Evolutionary conservation across 2,797 vertebrate genomes (phyloP).

Genomic region (Lacerta viridis): DNA sequence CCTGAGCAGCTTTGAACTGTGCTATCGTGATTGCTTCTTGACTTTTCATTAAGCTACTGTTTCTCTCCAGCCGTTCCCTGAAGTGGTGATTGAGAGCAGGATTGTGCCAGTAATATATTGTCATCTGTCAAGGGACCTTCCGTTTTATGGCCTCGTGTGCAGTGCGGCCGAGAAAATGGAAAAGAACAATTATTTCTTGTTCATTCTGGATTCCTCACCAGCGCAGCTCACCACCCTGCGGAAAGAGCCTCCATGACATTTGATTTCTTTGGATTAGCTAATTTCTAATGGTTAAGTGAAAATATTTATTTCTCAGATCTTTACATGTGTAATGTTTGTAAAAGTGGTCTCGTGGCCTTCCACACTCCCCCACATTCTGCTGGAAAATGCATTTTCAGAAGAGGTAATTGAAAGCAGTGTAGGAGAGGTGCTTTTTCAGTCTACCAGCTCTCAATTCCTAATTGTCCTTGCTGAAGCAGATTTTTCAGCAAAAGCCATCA

Average conservation of each 20-base stretch:
- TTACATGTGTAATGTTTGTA: background rate
- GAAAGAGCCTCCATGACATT: constrained; percentile 19
- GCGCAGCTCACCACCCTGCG: background rate
- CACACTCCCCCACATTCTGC: background rate
- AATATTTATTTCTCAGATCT: constrained; percentile 31
- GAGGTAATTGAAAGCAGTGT: background rate
- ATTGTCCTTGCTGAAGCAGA: background rate
- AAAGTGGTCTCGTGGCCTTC: background rate
- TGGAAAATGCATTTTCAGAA: background rate
- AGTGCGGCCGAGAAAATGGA: constrained; percentile 36
- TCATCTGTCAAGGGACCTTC: constrained; percentile 37
- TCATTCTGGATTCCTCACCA: constrained; percentile 19
- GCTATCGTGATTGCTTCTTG: constrained; percentile 34
- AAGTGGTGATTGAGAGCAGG: constrained; percentile 49
- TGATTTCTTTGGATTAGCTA: constrained; percentile 39
- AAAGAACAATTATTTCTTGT: constrained; percentile 31
- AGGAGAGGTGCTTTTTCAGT: background rate
- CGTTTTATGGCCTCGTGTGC: constrained; percentile 23
- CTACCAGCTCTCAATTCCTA: background rate
- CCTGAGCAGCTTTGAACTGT: constrained; percentile 47
- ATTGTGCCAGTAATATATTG: constrained; percentile 42
- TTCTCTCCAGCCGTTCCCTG: constrained; percentile 33
- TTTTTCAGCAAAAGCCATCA: background rate
- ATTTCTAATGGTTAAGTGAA: constrained; percentile 32
- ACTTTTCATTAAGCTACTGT: constrained; percentile 50